A percentile compares a stretch with the other conserved stretches of the same genome.
Evolutionary conservation across 1,140 invertebrate genomes (phyloP).

Genomic region (Rhyacophila brunnea): DNA sequence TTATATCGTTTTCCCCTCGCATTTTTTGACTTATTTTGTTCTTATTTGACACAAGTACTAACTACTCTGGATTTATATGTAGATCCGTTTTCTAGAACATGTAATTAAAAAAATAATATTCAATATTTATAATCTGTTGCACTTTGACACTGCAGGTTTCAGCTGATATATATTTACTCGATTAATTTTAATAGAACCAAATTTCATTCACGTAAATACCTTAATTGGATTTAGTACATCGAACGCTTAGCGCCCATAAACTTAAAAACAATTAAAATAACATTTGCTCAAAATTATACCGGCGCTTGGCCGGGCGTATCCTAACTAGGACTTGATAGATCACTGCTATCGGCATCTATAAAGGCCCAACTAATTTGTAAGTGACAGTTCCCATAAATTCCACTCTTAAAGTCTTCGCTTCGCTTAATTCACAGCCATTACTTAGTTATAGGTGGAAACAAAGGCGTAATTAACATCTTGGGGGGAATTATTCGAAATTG

Average conservation of each 20-base stretch:
- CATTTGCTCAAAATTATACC: slow-evolving; percentile 10
- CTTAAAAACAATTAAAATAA: slow-evolving; percentile 30
- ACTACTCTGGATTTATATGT: no score
- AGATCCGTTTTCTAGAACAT: no score
- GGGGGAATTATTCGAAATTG: slow-evolving; percentile 28
- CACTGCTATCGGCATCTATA: slow-evolving; percentile 16
- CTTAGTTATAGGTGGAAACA: slow-evolving; percentile 32
- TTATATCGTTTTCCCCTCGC: no score
- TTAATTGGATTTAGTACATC: no score
- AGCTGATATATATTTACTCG: no score
- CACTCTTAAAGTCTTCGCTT: slow-evolving; percentile 26
- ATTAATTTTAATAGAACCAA: no score
- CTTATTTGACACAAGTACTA: no score
- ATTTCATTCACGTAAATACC: no score
- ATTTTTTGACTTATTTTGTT: no score
- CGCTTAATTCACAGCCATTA: slow-evolving; percentile 30
- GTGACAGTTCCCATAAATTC: slow-evolving; percentile 35
- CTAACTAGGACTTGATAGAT: slow-evolving; percentile 25
- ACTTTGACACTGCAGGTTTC: no score
- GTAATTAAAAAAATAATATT: no score
- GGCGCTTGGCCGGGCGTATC: background rate
- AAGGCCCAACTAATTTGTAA: slow-evolving; percentile 30
- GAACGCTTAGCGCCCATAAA: background rate
- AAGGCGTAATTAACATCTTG: slow-evolving; percentile 33
- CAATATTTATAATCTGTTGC: no score